These are phyloP conservation scores for Trididemnum clinides DNA, from an alignment of 23 tunicate genomes.

Conservation along the genomic window DNA sequence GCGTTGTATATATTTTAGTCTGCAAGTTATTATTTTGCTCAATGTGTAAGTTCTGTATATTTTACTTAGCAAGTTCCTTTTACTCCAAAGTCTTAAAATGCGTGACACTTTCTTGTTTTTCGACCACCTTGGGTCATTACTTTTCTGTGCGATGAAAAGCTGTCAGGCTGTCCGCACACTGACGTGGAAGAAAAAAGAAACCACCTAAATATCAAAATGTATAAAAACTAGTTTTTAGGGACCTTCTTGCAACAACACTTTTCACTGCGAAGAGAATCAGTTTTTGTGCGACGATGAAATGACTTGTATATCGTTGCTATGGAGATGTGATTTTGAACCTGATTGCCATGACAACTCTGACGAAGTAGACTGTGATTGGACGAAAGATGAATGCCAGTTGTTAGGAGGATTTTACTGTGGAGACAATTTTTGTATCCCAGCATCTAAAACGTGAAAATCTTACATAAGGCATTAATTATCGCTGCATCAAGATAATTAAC, in stretches of 20 bases:
- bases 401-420: constrained; percentile 41
- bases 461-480: too few relatives aligned
- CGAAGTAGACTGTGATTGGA: constrained; percentile 55
- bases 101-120: too few relatives aligned
- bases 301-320: constrained; percentile 42
- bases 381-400: not conserved
- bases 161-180: too few relatives aligned
- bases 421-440: not conserved
- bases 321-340: constrained; percentile 71
- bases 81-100: too few relatives aligned
- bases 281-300: constrained; percentile 37
- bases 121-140: too few relatives aligned
- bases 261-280: constrained; percentile 39
- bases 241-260: not conserved
- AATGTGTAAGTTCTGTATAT: too few relatives aligned
- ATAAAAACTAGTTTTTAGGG: constrained; percentile 8
- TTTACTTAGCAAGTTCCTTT: too few relatives aligned
- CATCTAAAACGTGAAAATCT: constrained; percentile 13
- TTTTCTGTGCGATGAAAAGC: too few relatives aligned
- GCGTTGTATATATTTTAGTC: too few relatives aligned
- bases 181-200: too few relatives aligned
- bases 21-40: too few relatives aligned
- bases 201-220: not conserved
- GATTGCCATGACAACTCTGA: constrained; percentile 85
- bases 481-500: too few relatives aligned